These are phyloP conservation scores for Napeogenes sylphis DNA, from an alignment of 2,888 invertebrate species.

Conservation along the genomic window DNA sequence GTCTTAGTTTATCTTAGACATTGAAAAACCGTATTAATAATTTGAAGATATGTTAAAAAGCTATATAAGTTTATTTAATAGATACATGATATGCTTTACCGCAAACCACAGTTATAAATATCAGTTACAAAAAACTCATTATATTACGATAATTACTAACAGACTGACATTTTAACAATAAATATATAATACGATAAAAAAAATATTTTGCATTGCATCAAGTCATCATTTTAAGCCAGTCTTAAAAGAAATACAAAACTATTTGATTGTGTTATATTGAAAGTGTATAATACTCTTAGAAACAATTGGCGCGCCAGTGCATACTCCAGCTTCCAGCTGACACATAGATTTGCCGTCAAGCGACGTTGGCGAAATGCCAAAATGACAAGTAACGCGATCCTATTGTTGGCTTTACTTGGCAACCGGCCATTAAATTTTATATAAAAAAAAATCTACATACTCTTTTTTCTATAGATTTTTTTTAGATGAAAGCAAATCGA, in stretches of 20 bases:
- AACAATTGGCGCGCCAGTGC: background rate
- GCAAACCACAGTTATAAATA: conserved; percentile 19
- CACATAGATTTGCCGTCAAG: conserved; percentile 29
- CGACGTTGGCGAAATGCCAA: conserved; percentile 18
- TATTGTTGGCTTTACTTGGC: conserved; percentile 26
- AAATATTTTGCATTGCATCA: too few relatives aligned
- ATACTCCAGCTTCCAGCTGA: conserved; percentile 25
- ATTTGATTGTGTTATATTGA: conserved; percentile 1
- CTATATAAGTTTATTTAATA: conserved; percentile 4
- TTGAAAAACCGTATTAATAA: too few relatives aligned
- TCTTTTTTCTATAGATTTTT: too few relatives aligned
- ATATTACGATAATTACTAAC: too few relatives aligned
- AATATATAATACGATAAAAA: too few relatives aligned
- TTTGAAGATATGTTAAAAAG: too few relatives aligned
- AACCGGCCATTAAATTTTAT: conserved; percentile 7
- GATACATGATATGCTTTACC: conserved; percentile 18
- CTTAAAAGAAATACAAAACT: background rate
- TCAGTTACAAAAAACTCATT: conserved; percentile 12
- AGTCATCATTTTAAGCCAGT: too few relatives aligned
- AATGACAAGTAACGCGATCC: conserved; percentile 18
- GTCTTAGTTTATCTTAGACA: too few relatives aligned
- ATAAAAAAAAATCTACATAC: too few relatives aligned
- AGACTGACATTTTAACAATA: too few relatives aligned
- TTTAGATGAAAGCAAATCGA: too few relatives aligned
- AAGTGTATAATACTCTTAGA: background rate